These are phyloP conservation scores for Popillia japonica DNA, from an alignment of 1,140 invertebrate genomes.

Conservation along the genomic window DNA sequence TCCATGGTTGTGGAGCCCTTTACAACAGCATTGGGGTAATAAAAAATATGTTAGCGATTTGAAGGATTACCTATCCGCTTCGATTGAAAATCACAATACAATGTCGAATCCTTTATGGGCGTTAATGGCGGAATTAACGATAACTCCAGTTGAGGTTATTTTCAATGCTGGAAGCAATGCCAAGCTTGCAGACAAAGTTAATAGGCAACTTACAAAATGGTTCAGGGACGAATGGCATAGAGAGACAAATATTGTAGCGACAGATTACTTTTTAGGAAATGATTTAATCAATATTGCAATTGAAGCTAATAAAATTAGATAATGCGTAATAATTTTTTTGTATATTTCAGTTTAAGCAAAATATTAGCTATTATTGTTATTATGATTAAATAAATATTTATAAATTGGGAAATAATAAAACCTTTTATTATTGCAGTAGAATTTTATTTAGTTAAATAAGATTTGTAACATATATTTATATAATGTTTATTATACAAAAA, in stretches of 20 bases:
- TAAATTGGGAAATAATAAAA: not conserved
- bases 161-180: slow-evolving; percentile 71
- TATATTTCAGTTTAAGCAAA: not conserved
- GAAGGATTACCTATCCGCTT: slow-evolving; percentile 65
- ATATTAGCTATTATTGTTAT: not conserved
- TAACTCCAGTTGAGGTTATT: slow-evolving; percentile 72
- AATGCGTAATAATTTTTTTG: slow-evolving; percentile 35
- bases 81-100: slow-evolving; percentile 60
- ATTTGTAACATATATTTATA: not conserved
- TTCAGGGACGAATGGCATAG: slow-evolving; percentile 71
- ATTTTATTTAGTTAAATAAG: slow-evolving; percentile 10
- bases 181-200: slow-evolving; percentile 74
- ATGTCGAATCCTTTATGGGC: slow-evolving; percentile 72
- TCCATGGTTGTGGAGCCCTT: slow-evolving; percentile 74
- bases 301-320: slow-evolving; percentile 63
- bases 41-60: slow-evolving; percentile 64
- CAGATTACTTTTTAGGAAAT: slow-evolving; percentile 81
- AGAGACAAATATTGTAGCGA: slow-evolving; percentile 76
- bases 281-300: slow-evolving; percentile 77
- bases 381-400: not conserved
- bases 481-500: slow-evolving; percentile 10
- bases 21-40: slow-evolving; percentile 77
- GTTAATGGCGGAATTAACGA: slow-evolving; percentile 83
- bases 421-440: not conserved
- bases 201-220: slow-evolving; percentile 73